Percentiles rank a stretch among this genome's conserved stretches.
phyloP scores from a whole-genome alignment of 2,113 vertebrate species.

The Tetrax tetrax region DNA sequence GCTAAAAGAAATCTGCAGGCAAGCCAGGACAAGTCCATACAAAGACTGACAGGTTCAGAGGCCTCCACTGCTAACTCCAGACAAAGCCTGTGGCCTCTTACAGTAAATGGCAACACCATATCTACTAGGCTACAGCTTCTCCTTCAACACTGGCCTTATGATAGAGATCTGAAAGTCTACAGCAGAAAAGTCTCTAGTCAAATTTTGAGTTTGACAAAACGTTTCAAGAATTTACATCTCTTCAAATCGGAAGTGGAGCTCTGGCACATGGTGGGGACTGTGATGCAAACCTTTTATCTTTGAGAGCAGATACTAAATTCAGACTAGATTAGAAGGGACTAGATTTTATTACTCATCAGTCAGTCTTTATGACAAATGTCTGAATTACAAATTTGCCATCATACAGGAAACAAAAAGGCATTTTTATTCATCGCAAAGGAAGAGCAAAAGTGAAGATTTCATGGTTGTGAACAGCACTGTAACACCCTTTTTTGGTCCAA shows the following conservation, averaged over 20 bases:
- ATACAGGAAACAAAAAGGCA: background rate
- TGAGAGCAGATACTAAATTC: background rate
- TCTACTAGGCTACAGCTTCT: background rate
- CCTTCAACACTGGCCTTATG: background rate
- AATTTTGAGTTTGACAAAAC: background rate
- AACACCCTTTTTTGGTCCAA: background rate
- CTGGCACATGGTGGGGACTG: background rate
- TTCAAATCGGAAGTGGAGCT: background rate
- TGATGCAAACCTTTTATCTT: background rate
- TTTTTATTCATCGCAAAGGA: slow-evolving; percentile 11
- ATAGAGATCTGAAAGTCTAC: background rate
- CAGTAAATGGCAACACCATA: background rate
- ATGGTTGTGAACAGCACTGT: background rate
- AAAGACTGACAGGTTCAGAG: background rate
- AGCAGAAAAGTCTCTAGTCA: background rate
- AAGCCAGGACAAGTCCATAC: background rate
- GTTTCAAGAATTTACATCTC: background rate
- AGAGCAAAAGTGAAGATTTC: background rate
- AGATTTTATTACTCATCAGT: background rate
- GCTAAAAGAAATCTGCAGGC: background rate
- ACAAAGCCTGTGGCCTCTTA: background rate
- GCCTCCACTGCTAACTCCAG: background rate
- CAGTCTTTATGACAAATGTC: background rate
- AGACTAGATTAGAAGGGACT: background rate
- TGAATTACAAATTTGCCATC: background rate